Base-by-base conservation (phyloP, 2,888 invertebrate genomes). In the Drosophila austrosaltans region DNA sequence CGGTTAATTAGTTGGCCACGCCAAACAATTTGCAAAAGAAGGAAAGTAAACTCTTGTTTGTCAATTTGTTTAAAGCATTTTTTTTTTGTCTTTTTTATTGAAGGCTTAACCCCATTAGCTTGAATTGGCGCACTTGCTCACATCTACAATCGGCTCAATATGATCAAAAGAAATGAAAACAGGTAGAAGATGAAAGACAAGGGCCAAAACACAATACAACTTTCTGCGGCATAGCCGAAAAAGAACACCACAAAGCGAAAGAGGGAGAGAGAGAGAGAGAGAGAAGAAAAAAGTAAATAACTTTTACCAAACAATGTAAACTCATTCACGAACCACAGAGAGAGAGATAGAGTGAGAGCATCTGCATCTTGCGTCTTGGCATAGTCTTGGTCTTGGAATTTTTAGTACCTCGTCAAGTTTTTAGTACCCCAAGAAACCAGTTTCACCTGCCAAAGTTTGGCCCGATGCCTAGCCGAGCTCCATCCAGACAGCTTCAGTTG, bases 71-170 rank as follows among this genome's bases (percentile, higher is more conserved):
- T 71, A 69, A 53, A 57, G 73, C 85, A 78, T 77, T 48, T 16
- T 16, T 16, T 16, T 16, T 16, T 16, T 16, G 16, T 16, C 16
- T 16, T 16, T 0, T 16, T 48, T 84, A 89, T 84, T 88, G 78
- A 84, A 88, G 89, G 77, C 83, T 84, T 84, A 84, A 88, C 83
- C 89, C 88, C 89, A 84, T 84, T 84, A 84, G 85, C 88, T 80
- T 87, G 86, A 84, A 84, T 84, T 84, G 83, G 89, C 83, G 83
- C 83, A 89, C 83, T 84, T 84, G 83, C 88, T 48, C 48, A 48
- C 48, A 48, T 48, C 25, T 12, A 48, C 83, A 89, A 89, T 83
- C 89, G 72, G 77, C 60, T 20, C 42, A 48, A 54, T 39, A 22
- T 62, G 87, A 89, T 87, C 82, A 69, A 76, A 64, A 53, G 62